Conservation (phyloP, 1,140 invertebrate species). For the Varroa destructor region DNA sequence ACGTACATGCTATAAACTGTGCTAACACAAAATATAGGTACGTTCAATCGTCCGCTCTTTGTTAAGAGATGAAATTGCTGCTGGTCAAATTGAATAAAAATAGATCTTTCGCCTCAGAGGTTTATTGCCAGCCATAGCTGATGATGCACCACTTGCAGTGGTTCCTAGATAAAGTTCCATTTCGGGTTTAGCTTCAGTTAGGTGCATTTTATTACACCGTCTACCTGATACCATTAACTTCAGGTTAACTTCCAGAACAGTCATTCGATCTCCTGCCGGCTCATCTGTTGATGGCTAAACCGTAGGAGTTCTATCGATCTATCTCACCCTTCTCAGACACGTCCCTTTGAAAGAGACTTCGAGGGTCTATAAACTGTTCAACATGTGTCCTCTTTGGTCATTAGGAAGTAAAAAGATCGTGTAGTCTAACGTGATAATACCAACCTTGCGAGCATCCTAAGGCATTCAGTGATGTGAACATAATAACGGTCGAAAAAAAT, state of each 20-base stretch:
- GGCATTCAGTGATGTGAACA: too few species aligned
- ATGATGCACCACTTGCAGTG: background rate
- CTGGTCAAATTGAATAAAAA: background rate
- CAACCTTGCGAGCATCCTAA: too few species aligned
- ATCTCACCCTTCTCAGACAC: too few species aligned
- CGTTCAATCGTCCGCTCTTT: too few species aligned
- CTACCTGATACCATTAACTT: background rate
- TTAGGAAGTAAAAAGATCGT: too few species aligned
- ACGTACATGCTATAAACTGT: background rate
- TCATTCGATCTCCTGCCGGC: background rate
- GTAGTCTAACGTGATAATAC: too few species aligned
- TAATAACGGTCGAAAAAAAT: too few species aligned
- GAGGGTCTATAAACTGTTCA: too few species aligned
- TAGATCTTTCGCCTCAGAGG: background rate
- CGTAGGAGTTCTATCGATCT: too few species aligned
- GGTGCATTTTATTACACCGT: background rate
- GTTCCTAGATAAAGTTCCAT: background rate
- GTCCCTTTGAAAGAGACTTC: too few species aligned
- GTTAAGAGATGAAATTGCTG: background rate
- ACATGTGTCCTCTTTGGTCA: too few species aligned
- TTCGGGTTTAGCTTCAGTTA: background rate
- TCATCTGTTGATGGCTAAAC: too few species aligned
- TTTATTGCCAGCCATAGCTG: background rate
- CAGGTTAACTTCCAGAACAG: background rate
- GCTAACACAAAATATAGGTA: background rate